Conservation (phyloP, 2,888 invertebrate genomes). For the Dione juno region DNA sequence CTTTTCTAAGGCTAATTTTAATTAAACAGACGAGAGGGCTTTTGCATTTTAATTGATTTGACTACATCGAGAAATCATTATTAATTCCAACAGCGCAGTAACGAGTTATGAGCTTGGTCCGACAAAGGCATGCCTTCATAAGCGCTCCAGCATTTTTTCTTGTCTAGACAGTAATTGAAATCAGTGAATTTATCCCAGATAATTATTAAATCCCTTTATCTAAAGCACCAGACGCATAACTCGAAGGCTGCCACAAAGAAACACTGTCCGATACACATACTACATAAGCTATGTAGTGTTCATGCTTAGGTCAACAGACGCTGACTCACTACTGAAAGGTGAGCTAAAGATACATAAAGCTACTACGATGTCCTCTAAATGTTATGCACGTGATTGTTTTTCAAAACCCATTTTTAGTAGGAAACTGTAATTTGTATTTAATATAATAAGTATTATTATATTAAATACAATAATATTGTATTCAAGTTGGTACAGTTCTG, state of each 20-base stretch:
- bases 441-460: no score
- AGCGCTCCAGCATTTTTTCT: slow-evolving; percentile 31
- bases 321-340: slow-evolving; percentile 66
- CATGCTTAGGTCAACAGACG: slow-evolving; percentile 66
- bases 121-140: slow-evolving; percentile 37
- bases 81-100: slow-evolving; percentile 28
- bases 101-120: slow-evolving; percentile 28
- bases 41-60: slow-evolving; percentile 22
- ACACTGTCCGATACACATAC: slow-evolving; percentile 48
- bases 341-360: slow-evolving; percentile 37
- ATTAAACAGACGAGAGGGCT: neutral
- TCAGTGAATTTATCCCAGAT: slow-evolving; percentile 35
- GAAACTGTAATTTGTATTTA: neutral
- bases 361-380: slow-evolving; percentile 14
- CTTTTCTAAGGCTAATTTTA: slow-evolving; percentile 15
- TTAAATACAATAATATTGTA: no score
- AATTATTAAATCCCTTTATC: slow-evolving; percentile 46
- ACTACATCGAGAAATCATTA: slow-evolving; percentile 6
- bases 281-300: slow-evolving; percentile 47
- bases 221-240: slow-evolving; percentile 55
- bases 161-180: slow-evolving; percentile 40
- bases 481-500: no score
- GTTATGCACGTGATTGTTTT: slow-evolving; percentile 7
- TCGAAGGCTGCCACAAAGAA: slow-evolving; percentile 49
- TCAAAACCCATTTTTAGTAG: neutral